Evolutionary conservation across 1,140 invertebrate genomes (phyloP), one percentile per base, ranked within the genome.

Genomic region (Phortica variegata): DNA sequence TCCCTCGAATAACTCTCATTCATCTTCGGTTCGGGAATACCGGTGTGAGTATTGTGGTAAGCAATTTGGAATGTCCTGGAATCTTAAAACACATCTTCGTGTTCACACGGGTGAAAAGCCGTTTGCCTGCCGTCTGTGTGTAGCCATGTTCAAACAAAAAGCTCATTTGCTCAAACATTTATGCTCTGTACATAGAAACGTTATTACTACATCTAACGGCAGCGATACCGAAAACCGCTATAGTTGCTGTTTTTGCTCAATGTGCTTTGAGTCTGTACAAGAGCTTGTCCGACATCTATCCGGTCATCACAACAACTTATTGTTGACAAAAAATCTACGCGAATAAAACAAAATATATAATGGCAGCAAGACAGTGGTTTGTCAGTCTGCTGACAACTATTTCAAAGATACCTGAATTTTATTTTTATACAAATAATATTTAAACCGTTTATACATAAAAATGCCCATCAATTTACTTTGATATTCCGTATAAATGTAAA

Each of bases 1-100:
- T 10, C 49, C 51, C 21, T 41, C 53, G 18, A 63, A 57, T 42
- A 71, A 68, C 39, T 33, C 69, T 40, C 59, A 73, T 47, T 45
- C 63, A n/a, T 66, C 63, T 3, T 65, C 62, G 72, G 85, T 89
- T 7, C 81, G 89, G 18, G 89, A 91, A 69, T 92, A 91, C 61
- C 83, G 88, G 34, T 92, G 89, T 66, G 87, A 86, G 69, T 92
- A 91, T 74, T 91, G 89, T 75, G 88, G 88, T 20, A 92, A 92
- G 78, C 88, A 91, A 71, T 92, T 92, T 65, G 89, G 88, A 26
- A 91, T 91, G 88, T 90, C 87, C 1, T 91, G 89, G 89, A 92
- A 91, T 79, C 79, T 91, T 54, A 90, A 91, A 73, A 91, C 89
- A 36, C 89, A 91, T 78, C 77, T 91, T 26, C 80, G 89, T 69